phyloP scores from a whole-genome alignment of 2,113 vertebrate genomes.

The Halcyon malimbica region DNA sequence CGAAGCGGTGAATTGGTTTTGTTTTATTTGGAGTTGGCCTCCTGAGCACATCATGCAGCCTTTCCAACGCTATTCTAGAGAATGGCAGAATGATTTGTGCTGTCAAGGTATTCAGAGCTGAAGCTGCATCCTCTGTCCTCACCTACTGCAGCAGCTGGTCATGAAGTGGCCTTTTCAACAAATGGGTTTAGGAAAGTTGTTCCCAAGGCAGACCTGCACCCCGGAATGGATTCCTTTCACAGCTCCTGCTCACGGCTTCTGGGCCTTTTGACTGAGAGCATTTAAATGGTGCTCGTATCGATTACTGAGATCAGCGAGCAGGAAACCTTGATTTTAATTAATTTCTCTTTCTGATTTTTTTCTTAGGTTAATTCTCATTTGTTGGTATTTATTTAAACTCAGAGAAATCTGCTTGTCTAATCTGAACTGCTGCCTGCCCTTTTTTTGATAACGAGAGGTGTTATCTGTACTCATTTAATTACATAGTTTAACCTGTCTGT shows the following conservation, averaged over 20 bases:
- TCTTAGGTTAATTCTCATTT: background rate
- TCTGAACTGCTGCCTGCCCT: background rate
- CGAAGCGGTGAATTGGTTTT: background rate
- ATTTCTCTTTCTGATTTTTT: background rate
- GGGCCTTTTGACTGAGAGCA: too few relatives aligned
- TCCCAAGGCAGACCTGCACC: accelerated
- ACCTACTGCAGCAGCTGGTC: background rate
- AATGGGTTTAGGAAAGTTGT: background rate
- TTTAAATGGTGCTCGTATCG: background rate
- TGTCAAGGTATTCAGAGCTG: background rate
- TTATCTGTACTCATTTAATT: background rate
- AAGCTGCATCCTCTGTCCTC: background rate
- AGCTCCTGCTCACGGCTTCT: background rate
- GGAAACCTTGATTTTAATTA: background rate
- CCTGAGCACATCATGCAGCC: background rate
- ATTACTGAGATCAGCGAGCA: background rate
- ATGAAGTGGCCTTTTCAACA: background rate
- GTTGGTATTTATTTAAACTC: background rate
- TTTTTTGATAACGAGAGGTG: background rate
- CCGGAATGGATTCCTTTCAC: background rate
- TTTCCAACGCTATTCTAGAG: background rate
- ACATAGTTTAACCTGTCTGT: background rate
- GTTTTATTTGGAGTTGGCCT: background rate
- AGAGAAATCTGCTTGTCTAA: background rate
- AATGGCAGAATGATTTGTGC: background rate